A percentile compares a stretch with the other conserved stretches of the same genome.
These are phyloP conservation scores for Microcaecilia unicolor DNA, from an alignment of 2,797 vertebrate genomes.

Conservation along the genomic window DNA sequence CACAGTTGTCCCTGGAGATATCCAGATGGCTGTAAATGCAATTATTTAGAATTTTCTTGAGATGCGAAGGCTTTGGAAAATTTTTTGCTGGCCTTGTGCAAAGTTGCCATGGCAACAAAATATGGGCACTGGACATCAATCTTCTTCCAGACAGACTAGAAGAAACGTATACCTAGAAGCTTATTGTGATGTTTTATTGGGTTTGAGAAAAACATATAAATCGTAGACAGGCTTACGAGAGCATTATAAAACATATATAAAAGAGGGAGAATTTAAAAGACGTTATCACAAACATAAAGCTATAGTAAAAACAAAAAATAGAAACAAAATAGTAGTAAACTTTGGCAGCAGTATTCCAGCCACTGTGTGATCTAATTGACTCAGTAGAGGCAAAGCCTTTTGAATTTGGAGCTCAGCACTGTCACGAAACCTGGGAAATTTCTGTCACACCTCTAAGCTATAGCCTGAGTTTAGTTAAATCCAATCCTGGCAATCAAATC, in stretches of 20 bases:
- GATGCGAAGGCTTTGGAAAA: constrained; percentile 9
- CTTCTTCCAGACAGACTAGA: not conserved
- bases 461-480: too few relatives aligned
- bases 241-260: not conserved
- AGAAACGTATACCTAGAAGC: not conserved
- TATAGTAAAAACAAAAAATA: not conserved
- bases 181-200: not conserved
- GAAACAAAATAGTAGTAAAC: too few relatives aligned
- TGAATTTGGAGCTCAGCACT: too few relatives aligned
- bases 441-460: too few relatives aligned
- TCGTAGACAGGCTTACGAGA: not conserved
- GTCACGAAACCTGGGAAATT: too few relatives aligned
- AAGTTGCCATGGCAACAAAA: constrained; percentile 14
- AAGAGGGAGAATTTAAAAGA: rapidly evolving
- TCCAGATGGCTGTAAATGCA: not conserved
- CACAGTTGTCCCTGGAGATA: not conserved
- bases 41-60: constrained; percentile 6
- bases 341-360: too few relatives aligned
- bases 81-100: not conserved
- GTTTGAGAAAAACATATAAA: not conserved
- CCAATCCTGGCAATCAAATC: too few relatives aligned
- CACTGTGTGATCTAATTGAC: too few relatives aligned
- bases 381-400: too few relatives aligned
- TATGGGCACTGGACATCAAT: constrained; percentile 10
- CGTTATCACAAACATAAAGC: rapidly evolving